A percentile compares a stretch with the other conserved stretches of the same genome.
Conservation (phyloP, 2,888 invertebrate species). For the Sympetrum striolatum region DNA sequence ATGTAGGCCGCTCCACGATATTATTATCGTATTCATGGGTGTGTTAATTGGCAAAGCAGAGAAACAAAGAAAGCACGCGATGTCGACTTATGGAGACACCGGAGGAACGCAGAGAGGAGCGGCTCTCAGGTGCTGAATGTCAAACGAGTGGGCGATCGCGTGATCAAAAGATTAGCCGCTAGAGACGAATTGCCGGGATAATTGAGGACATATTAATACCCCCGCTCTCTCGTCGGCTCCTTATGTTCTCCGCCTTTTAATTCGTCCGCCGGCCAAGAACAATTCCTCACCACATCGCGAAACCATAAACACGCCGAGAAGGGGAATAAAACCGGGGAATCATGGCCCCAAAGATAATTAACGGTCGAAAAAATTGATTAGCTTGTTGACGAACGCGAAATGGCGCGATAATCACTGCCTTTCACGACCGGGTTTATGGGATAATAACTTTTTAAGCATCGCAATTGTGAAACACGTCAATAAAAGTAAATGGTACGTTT, state of each 20-base stretch:
- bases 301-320: background rate
- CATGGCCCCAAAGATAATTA: no score
- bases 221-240: background rate
- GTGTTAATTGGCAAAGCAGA: no score
- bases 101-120: background rate
- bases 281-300: background rate
- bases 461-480: no score
- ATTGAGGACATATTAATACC: slow-evolving; percentile 24
- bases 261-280: background rate
- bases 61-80: background rate
- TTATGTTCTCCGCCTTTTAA: background rate
- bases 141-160: background rate
- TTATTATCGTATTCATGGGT: no score
- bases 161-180: slow-evolving; percentile 5
- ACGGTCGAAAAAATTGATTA: no score
- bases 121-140: background rate
- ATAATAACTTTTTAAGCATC: no score
- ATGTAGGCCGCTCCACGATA: no score
- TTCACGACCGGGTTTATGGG: no score
- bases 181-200: slow-evolving; percentile 6
- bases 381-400: no score
- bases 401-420: no score
- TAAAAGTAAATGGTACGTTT: no score
- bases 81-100: background rate
- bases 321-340: no score